These are phyloP conservation scores for Leptopilina clavipes DNA, from an alignment of 1,140 invertebrate genomes.

Conservation along the genomic window DNA sequence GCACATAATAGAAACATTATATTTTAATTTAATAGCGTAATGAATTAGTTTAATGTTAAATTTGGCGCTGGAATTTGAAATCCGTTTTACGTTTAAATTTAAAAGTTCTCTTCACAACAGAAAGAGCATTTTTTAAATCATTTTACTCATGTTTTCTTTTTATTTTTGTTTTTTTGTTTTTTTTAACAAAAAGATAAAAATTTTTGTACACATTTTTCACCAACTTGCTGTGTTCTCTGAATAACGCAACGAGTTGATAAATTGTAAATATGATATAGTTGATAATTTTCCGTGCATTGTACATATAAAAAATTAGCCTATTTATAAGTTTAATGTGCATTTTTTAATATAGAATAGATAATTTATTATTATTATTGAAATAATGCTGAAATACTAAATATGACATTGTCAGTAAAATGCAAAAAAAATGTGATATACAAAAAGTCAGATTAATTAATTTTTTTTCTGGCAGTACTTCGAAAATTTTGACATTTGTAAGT, in stretches of 20 bases:
- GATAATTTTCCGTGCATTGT: conserved; percentile 42
- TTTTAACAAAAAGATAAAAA: conserved; percentile 6
- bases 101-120: neutral
- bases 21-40: no score
- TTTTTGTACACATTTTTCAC: conserved; percentile 30
- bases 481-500: conserved; percentile 4
- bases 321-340: conserved; percentile 38
- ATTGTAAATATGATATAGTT: conserved; percentile 43
- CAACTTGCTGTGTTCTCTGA: conserved; percentile 12
- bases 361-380: conserved; percentile 34
- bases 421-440: neutral
- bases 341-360: conserved; percentile 45
- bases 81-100: neutral
- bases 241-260: conserved; percentile 32
- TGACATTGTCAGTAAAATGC: neutral
- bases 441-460: neutral
- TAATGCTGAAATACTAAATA: conserved; percentile 15
- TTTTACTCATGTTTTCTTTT: conserved; percentile 4
- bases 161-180: neutral
- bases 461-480: neutral
- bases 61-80: neutral
- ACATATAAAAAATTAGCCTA: conserved; percentile 41
- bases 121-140: neutral
- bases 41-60: neutral
- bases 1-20: no score